phyloP scores from a whole-genome alignment of 2,797 vertebrate genomes.

The Xiphorhynchus erythropygius region DNA sequence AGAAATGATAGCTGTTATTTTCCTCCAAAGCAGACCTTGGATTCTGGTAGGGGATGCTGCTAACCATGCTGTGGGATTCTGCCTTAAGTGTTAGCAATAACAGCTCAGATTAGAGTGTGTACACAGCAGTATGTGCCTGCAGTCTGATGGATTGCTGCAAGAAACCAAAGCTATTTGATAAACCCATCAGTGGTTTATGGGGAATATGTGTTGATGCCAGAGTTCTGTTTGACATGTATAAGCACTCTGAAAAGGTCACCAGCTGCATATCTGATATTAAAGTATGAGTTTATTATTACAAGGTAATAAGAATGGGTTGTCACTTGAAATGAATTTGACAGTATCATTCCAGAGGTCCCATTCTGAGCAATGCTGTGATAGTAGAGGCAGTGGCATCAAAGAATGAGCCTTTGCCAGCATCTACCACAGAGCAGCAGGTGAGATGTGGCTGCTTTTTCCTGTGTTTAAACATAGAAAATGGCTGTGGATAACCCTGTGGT shows the following conservation, averaged over 20 bases:
- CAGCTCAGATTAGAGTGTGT: not conserved
- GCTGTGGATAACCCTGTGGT: not conserved
- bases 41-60: not conserved
- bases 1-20: not conserved
- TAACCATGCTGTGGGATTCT: not conserved
- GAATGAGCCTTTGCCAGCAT: not conserved
- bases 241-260: not conserved
- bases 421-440: constrained; percentile 1
- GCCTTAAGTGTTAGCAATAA: not conserved
- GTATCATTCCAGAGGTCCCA: not conserved
- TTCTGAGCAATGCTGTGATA: not conserved
- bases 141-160: not conserved
- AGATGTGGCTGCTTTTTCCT: not conserved
- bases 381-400: not conserved
- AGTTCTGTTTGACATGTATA: not conserved
- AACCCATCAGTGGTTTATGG: not conserved
- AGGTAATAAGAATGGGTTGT: not conserved
- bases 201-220: not conserved
- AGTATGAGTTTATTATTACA: not conserved
- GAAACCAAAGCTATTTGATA: not conserved
- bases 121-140: not conserved
- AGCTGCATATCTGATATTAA: not conserved
- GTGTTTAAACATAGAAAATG: not conserved
- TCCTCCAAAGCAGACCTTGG: not conserved
- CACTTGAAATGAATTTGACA: not conserved